Evolutionary conservation across 2,888 invertebrate genomes (phyloP).

Genomic region (Lithophane leautieri): DNA sequence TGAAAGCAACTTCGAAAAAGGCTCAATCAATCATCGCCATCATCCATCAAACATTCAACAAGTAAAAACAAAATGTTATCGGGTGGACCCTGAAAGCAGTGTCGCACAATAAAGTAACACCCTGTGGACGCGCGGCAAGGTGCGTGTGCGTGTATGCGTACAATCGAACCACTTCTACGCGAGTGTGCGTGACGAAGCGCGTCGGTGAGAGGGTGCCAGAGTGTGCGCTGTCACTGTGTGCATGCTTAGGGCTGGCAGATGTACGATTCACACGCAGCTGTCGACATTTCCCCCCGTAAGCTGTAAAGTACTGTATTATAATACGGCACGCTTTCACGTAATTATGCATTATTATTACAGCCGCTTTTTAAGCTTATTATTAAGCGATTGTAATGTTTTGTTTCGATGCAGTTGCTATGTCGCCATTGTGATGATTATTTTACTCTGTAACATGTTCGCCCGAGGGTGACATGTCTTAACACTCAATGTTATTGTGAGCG

Average conservation of each 20-base stretch:
- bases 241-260: conserved; percentile 84
- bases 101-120: conserved; percentile 82
- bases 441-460: conserved; percentile 35
- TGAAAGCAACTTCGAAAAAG: conserved; percentile 76
- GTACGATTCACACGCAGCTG: conserved; percentile 86
- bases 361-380: conserved; percentile 81
- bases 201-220: conserved; percentile 59
- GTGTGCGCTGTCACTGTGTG: conserved; percentile 72
- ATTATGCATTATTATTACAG: conserved; percentile 88
- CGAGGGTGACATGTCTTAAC: conserved; percentile 45
- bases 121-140: conserved; percentile 74
- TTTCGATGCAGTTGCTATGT: conserved; percentile 82
- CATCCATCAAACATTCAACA: conserved; percentile 90
- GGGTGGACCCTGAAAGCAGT: conserved; percentile 78
- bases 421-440: conserved; percentile 57
- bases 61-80: conserved; percentile 90
- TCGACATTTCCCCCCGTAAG: conserved; percentile 78
- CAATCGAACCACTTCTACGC: conserved; percentile 45
- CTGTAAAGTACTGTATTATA: conserved; percentile 79
- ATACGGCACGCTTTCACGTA: conserved; percentile 89
- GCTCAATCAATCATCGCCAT: conserved; percentile 86
- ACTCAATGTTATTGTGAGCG: conserved; percentile 28
- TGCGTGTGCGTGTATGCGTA: conserved; percentile 68
- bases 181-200: conserved; percentile 64
- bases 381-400: conserved; percentile 79